phyloP scores from a whole-genome alignment of 2,797 vertebrate genomes.

The Decapterus maruadsi region DNA sequence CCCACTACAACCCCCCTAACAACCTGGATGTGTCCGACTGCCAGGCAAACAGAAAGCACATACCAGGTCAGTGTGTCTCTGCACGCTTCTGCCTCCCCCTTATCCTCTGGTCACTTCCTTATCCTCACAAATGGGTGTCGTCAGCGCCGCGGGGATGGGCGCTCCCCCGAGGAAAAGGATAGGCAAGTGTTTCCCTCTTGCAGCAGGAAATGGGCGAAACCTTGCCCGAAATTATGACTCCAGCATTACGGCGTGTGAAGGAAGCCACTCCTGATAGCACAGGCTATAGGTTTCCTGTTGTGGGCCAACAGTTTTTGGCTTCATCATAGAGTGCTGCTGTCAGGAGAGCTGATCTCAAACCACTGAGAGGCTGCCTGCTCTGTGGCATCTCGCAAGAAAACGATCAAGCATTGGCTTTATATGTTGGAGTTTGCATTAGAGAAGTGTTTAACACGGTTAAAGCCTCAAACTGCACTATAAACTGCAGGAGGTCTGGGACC shows the following conservation, averaged over 20 bases:
- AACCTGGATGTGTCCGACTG: neutral
- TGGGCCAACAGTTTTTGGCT: conserved; percentile 86
- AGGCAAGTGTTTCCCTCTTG: conserved; percentile 85
- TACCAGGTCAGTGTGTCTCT: neutral
- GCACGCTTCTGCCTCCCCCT: conserved; percentile 10
- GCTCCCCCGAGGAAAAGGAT: conserved; percentile 73
- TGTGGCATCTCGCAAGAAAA: neutral
- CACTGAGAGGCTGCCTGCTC: neutral
- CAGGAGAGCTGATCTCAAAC: conserved; percentile 76
- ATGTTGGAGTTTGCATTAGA: neutral
- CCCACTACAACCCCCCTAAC: conserved; percentile 45
- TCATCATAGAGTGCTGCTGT: conserved; percentile 67
- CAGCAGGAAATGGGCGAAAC: conserved; percentile 95
- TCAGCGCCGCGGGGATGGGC: conserved; percentile 68
- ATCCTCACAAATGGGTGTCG: conserved; percentile 48
- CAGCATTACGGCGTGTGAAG: conserved; percentile 88
- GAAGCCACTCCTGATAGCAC: conserved; percentile 94
- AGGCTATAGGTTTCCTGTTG: conserved; percentile 95
- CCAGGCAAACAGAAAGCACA: neutral
- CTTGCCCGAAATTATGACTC: conserved; percentile 89
- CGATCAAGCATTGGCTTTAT: neutral
- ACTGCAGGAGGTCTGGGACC: too few relatives aligned
- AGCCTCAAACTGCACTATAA: neutral
- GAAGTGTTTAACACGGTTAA: neutral
- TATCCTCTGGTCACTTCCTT: conserved; percentile 28